Evolutionary conservation across 2,797 vertebrate genomes (phyloP), one percentile per base, ranked within the genome.

Genomic region (Rachycentron canadum): DNA sequence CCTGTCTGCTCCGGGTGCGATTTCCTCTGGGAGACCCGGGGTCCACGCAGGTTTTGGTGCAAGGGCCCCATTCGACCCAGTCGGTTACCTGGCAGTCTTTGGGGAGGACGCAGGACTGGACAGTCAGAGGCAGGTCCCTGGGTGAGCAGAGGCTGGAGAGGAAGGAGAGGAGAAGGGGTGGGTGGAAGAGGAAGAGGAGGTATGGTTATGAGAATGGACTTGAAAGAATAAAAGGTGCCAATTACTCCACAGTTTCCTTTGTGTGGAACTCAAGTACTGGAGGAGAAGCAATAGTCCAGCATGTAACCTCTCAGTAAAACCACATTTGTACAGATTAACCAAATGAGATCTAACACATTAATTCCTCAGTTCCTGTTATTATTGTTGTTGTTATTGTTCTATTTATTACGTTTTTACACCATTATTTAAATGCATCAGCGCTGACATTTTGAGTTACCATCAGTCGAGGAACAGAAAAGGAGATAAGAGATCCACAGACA

Each of bases 81-180:
- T 98, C 97, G 0, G 95, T 96, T 69, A 98, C 84, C 79, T 96
- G 95, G 85, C 98, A 99, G 77, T 97, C 97, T 82, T 96, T 97
- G 5, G 94, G 91, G 26, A 99, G 94, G 79, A 98, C 94, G 50
- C 98, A 99, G 70, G 98, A 96, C 92, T 98, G 98, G 93, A 98
- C 95, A 0, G 96, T 97, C 83, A 96, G 88, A 5, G 98, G 97
- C 55, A 97, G 84, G 57, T 96, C 97, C 75, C 97, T 95, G 74
- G 94, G 95, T 5, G 92, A 88, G 86, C 98, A 99, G 85, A 97
- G 94, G 88, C 98, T 99, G 92, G 30, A 1, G 47, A 30, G 5
- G 50, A 75, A 0, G 40, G 36, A 57, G 23, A 56, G 21, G 32
- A 9, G 23, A 4, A 56, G 21, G 32, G 8, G 21, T 1, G 16